These are phyloP conservation scores for Ochropleura plecta DNA, from an alignment of 2,888 invertebrate genomes.

Conservation along the genomic window DNA sequence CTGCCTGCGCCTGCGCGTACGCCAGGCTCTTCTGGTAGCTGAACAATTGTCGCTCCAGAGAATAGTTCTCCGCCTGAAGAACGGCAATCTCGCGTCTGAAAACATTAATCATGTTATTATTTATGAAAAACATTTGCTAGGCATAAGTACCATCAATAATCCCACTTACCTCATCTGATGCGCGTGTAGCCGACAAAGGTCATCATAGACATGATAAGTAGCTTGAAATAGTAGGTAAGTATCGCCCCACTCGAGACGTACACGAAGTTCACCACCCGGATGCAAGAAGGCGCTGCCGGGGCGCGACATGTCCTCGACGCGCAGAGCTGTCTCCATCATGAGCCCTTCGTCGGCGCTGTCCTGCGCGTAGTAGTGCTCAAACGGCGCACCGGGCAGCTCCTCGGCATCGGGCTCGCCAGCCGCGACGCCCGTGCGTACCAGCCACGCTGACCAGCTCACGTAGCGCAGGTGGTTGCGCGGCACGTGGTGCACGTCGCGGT, in stretches of 20 bases:
- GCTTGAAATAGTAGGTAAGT: constrained; percentile 95
- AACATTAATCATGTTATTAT: constrained; percentile 59
- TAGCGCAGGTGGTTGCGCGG: constrained; percentile 94
- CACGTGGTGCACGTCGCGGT: constrained; percentile 94
- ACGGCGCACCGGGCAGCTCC: constrained; percentile 93
- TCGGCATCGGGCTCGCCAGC: constrained; percentile 92
- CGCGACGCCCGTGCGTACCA: constrained; percentile 88
- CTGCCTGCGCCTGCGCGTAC: constrained; percentile 92
- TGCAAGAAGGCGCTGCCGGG: constrained; percentile 93
- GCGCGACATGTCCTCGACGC: constrained; percentile 93
- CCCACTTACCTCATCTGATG: constrained; percentile 94
- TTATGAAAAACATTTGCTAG: neutral
- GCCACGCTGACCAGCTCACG: constrained; percentile 93
- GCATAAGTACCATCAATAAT: neutral
- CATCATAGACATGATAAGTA: constrained; percentile 95
- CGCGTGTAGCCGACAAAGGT: constrained; percentile 94
- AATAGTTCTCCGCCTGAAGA: constrained; percentile 95
- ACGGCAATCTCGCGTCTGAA: constrained; percentile 94
- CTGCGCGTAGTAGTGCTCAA: constrained; percentile 95
- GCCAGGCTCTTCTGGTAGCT: constrained; percentile 95
- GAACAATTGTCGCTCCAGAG: constrained; percentile 95
- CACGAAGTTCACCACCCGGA: constrained; percentile 93
- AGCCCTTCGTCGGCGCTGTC: constrained; percentile 95
- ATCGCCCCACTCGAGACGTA: constrained; percentile 96
- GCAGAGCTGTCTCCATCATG: constrained; percentile 94